Evolutionary conservation across 1,140 invertebrate genomes (phyloP), one percentile per base, ranked within the genome.

Genomic region (Megalonaias nervosa): DNA sequence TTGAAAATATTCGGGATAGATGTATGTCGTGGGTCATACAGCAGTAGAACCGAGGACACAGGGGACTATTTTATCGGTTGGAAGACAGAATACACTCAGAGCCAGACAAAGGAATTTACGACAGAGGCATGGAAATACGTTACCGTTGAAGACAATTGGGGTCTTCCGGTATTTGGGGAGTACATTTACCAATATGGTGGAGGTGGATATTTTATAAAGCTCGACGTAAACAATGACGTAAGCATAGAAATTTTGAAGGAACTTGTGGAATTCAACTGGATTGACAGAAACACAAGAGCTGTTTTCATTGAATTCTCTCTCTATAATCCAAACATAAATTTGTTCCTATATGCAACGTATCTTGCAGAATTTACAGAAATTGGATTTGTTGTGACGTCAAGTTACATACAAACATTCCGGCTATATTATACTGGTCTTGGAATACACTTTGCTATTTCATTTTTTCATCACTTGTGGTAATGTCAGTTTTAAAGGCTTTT

Each of bases 261-360:
- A 55, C 75, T 93, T 13, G 69, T 89, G 23, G 72, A 82, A 11
- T 73, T 84, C 67, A 75, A 68, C 23, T 93, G 92, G 92, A 89
- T 92, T n/a, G 92, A 93, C 77, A 74, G 84, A 23, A 71, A 85
- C 23, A 92, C 92, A 11, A 81, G 92, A 76, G 92, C 91, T 3
- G 84, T 93, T 48, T 89, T 92, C 72, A 78, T 91, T 5, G 92
- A 93, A 71, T 92, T 92, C 78, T 91, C 92, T 16, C 82, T 91
- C 1, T 93, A 92, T 77, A 93, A 93, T 82, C 89, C 91, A 9
- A 81, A 85, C 65, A 74, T 75, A 1, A 85, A 86, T 56, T 58
- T 87, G 48, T 82, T 86, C 64, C 21, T 79, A 1, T 76, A 78
- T n/a, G 60, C 74, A 3, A 72, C 64, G 55, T 75, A 81, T 66